Percentiles rank a stretch among this genome's conserved stretches.
These are phyloP conservation scores for Berghia stephanieae DNA, from an alignment of 1,140 invertebrate genomes.

Conservation along the genomic window DNA sequence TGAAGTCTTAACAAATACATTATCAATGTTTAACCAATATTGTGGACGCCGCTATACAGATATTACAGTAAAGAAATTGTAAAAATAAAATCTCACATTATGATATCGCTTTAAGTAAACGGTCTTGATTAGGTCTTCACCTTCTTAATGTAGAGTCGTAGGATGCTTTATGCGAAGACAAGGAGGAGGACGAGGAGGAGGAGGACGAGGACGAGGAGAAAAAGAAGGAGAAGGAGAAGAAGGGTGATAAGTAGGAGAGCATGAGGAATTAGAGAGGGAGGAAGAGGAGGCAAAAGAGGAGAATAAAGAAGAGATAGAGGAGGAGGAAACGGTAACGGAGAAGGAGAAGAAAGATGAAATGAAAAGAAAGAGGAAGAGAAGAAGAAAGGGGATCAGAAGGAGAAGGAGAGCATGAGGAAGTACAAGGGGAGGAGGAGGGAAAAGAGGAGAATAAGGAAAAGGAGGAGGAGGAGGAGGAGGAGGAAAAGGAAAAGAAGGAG, in stretches of 20 bases:
- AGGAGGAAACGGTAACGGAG: background rate
- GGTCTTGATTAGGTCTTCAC: background rate
- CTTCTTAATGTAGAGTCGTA: background rate
- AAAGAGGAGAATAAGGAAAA: background rate
- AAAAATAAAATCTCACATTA: background rate
- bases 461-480: background rate
- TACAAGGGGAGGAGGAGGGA: background rate
- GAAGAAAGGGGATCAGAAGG: background rate
- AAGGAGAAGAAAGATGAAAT: too few species aligned
- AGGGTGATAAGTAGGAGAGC: too few species aligned
- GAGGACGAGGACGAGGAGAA: background rate
- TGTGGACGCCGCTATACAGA: background rate
- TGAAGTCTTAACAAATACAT: background rate
- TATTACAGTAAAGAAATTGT: background rate
- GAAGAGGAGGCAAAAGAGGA: background rate
- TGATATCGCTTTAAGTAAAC: too few species aligned
- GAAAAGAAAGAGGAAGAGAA: background rate
- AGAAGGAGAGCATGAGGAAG: background rate
- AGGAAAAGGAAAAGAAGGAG: background rate
- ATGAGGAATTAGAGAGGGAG: too few species aligned
- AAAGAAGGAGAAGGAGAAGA: constrained; percentile 9
- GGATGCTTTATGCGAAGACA: background rate
- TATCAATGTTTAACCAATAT: constrained; percentile 1
- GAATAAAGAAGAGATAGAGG: background rate
- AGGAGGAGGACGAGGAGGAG: background rate